Base-by-base conservation (phyloP, 2,113 vertebrate species). In the Stegastes partitus region DNA sequence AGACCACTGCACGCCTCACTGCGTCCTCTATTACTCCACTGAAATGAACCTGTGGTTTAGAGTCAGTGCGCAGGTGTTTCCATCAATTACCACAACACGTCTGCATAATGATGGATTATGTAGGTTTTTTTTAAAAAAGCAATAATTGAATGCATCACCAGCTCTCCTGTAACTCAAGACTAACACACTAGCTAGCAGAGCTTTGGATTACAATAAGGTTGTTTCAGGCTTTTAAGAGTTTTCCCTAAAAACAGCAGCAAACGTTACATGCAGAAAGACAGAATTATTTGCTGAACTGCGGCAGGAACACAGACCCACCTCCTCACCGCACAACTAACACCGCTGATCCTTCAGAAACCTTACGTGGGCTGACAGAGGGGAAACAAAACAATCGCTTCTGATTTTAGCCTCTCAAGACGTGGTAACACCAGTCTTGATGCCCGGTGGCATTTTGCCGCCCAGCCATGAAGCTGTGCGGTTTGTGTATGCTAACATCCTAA, bases 371-470 rank as follows among this genome's bases (percentile, higher is more conserved):
- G 73, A 79, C 66, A 7, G 62, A 83, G 28, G 55, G 51, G 68
- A 75, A 86, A 89, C 73, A 86, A 84, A 84, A 82, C 79, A 65
- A 50, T 37, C 3, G 25, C 49, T 64, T 81, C 68, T 70, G 74
- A 74, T 83, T 81, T 81, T 70, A 86, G 68, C 57, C 61, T 69
- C 66, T 81, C 23, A 42, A 68, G 62, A 82, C 66, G 49, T 16
- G 19, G 56, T 71, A 73, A 79, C 61, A 74, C 76, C 57, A 42
- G 55, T 44, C 66, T 47, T 70, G 68, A 69, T 55, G 54, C 68
- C 66, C 22, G 23, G 23, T 79, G 69, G 80, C 67, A 62, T 70
- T 67, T 63, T 66, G 28, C 62, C 1, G 28, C 58, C 69, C 61
- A 31, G 44, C 57, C 56, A 53, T 74, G 75, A 84, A 76, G 65